Conservation (phyloP, 2,888 invertebrate species). For the Leucophenga montana region DNA sequence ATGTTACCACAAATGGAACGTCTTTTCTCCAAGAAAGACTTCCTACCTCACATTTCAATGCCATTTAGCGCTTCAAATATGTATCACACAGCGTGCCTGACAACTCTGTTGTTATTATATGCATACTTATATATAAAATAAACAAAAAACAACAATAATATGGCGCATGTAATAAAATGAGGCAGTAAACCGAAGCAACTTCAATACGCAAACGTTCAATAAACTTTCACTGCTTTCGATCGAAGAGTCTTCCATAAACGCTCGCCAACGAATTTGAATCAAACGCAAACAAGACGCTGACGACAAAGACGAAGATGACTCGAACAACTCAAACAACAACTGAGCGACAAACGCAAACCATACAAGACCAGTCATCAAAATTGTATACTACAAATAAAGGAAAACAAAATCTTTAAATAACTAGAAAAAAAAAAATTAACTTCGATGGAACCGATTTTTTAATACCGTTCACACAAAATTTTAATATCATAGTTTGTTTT, state of each 20-base stretch:
- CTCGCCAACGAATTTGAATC: conserved; percentile 12
- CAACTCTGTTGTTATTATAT: not conserved
- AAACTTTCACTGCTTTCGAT: conserved; percentile 66
- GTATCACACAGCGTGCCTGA: no score
- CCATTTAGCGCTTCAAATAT: no score
- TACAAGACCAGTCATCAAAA: not conserved
- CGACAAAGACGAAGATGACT: conserved; percentile 32
- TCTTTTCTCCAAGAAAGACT: no score
- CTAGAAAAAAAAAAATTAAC: no score
- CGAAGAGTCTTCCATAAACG: conserved; percentile 1
- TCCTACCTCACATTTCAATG: no score
- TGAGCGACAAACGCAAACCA: not conserved
- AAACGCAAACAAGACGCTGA: conserved; percentile 29
- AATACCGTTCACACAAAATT: no score
- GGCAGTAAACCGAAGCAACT: conserved; percentile 3
- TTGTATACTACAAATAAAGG: no score
- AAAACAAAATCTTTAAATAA: no score
- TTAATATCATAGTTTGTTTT: no score
- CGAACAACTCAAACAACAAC: conserved; percentile 23
- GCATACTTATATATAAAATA: not conserved
- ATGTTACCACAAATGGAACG: no score
- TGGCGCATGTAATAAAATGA: conserved; percentile 29
- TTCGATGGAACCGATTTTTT: no score
- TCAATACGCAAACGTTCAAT: conserved; percentile 41
- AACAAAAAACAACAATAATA: not conserved